Base-by-base conservation (phyloP, 1,140 invertebrate genomes). In the Calliphora vicina region DNA sequence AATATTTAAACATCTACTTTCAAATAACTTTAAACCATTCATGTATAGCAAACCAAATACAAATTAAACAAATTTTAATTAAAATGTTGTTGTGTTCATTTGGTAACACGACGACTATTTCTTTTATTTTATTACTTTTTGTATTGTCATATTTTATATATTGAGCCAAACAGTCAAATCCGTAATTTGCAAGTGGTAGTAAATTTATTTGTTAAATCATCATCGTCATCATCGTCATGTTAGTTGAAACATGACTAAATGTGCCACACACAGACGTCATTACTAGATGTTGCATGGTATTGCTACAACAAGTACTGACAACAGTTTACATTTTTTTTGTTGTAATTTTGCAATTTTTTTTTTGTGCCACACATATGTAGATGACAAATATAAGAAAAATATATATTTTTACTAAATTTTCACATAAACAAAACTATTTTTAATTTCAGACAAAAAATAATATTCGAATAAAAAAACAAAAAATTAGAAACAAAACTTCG, bases 371-470 rank as follows among this genome's bases (percentile, higher is more conserved):
- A 67, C 17, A 67, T 67, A 13, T 57, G 17, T 57, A 67, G 20
- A 67, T 10, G 57, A 67, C 61, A 67, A 57, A 57, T 57, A 17
- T 15, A 50, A 17, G 12, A 50, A 57, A 57, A 57, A 57, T n/a
- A n/a, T n/a, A n/a, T n/a, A n/a, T n/a, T n/a, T n/a, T n/a, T n/a
- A n/a, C n/a, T 57, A 35, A 57, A 23, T 67, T 67, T 67, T 67
- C 61, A 50, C 45, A 67, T 67, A 67, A 67, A 67, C 61, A 67
- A 67, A 67, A 67, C n/a, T 67, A 25, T 67, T 67, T 67, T 67
- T 67, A 67, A 67, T 67, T 67, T 67, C n/a, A 67, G 23, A 67
- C 61, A 67, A 67, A 67, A n/a, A n/a, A n/a, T n/a, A n/a, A n/a
- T n/a, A n/a, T n/a, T n/a, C n/a, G n/a, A n/a, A n/a, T n/a, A n/a